phyloP scores from a whole-genome alignment of 2,113 vertebrate species.

The Lophochroa leadbeateri region DNA sequence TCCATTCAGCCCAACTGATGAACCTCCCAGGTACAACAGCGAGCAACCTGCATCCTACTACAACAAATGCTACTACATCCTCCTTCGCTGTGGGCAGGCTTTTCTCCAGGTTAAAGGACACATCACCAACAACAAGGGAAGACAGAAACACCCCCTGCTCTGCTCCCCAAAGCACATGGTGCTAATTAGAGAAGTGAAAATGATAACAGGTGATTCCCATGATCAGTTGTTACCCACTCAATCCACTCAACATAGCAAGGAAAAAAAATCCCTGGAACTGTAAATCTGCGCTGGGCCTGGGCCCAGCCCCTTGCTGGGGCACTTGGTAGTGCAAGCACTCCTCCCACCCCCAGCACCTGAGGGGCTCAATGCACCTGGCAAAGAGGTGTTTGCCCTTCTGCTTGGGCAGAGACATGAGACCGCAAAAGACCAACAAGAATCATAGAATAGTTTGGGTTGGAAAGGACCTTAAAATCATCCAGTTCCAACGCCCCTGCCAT shows the following conservation, averaged over 20 bases:
- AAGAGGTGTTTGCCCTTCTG: neutral
- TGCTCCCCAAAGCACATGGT: neutral
- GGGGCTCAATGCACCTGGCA: fast-evolving
- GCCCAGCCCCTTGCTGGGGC: neutral
- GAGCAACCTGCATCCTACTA: neutral
- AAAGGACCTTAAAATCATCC: neutral
- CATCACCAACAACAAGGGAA: fast-evolving
- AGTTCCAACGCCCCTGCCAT: neutral
- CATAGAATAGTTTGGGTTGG: neutral
- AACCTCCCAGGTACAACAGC: neutral
- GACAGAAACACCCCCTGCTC: neutral
- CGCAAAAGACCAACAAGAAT: neutral
- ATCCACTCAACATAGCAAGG: neutral
- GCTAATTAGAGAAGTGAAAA: neutral
- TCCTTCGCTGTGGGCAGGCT: fast-evolving
- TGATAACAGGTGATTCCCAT: neutral
- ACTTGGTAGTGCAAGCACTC: neutral
- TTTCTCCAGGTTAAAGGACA: neutral
- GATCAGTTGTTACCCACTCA: neutral
- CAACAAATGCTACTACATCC: neutral
- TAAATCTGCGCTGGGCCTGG: neutral
- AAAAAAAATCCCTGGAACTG: neutral
- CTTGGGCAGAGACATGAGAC: neutral
- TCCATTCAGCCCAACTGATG: fast-evolving
- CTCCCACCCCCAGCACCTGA: neutral